Evolutionary conservation across 2,113 vertebrate species (phyloP), one percentile per base, ranked within the genome.

Genomic region (Epinephelus fuscoguttatus): DNA sequence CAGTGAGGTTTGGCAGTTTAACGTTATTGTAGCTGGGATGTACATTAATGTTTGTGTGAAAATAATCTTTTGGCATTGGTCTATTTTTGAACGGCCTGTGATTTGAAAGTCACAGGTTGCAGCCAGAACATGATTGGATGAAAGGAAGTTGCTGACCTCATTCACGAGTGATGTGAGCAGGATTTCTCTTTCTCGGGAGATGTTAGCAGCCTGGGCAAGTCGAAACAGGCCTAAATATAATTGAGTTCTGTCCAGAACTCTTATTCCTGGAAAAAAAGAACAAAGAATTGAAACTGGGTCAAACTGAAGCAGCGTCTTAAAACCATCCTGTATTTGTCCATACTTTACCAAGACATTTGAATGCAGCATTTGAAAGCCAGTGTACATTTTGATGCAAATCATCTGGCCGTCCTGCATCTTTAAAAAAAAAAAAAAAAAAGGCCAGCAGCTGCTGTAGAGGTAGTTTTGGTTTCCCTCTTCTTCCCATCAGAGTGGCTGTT

Each of bases 161-260:
- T 45, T 53, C 55, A 72, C 30, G 17, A 59, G 27, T 75, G 53
- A 75, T 88, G 75, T 82, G 66, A 45, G 76, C 23, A 9, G 66
- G 37, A 60, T 78, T 30, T 59, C 19, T 2, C 11, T 63, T 27
- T 63, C 2, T 4, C 27, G 45, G 42, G 61, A 60, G 69, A 70
- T 60, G 37, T 76, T 10, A 42, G 53, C 17, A 67, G 76, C 27
- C 17, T 45, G 27, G 33, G 21, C 79, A 45, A 67, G 89, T 85
- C 23, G 57, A 37, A 84, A 82, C 84, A 80, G 78, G 86, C 37
- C 75, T 59, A 63, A 78, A 84, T 81, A 81, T 88, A 79, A 79
- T 66, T 1, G 6, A 37, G 18, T 27, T 70, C 53, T 80, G 82
- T 74, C 60, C 68, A 27, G 37, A 4, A 8, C 25, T 21, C 49